Evolutionary conservation across 2,888 invertebrate genomes (phyloP).

Genomic region (Mimachlamys varia): DNA sequence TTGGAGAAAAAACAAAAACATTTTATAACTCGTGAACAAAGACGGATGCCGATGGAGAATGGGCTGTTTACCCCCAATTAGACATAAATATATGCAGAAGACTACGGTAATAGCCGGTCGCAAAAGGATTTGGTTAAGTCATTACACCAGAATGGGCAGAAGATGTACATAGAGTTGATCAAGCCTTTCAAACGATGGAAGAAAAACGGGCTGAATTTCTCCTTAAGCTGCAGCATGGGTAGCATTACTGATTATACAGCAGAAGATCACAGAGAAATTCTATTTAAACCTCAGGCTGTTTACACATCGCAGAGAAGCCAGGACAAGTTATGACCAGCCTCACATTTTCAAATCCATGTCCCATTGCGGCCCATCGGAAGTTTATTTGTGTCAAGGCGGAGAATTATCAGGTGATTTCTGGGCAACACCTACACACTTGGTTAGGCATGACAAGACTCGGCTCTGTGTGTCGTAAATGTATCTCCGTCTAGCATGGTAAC

Average conservation of each 20-base stretch:
- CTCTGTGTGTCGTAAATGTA: neutral
- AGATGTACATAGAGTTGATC: conserved; percentile 47
- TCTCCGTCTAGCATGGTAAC: neutral
- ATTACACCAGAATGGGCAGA: conserved; percentile 48
- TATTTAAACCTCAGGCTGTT: conserved; percentile 12
- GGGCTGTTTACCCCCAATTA: conserved; percentile 43
- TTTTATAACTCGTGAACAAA: conserved; percentile 48
- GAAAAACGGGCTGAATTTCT: conserved; percentile 38
- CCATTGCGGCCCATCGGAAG: neutral
- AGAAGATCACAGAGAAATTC: conserved; percentile 44
- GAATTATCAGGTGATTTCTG: conserved; percentile 16
- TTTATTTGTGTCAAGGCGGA: neutral
- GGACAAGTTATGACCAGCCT: conserved; percentile 7
- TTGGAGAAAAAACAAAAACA: conserved; percentile 38
- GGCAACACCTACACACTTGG: conserved; percentile 6
- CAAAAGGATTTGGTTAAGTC: conserved; percentile 46
- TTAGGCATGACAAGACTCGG: conserved; percentile 17
- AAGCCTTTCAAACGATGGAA: conserved; percentile 43
- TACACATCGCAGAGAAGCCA: neutral
- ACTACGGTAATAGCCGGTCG: conserved; percentile 45
- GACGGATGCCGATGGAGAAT: conserved; percentile 37
- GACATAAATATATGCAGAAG: conserved; percentile 47
- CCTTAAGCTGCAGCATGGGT: conserved; percentile 46
- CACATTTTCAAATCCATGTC: neutral
- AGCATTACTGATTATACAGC: conserved; percentile 50